Evolutionary conservation across 1,140 invertebrate genomes (phyloP).

Genomic region (Papilio polyxenes): DNA sequence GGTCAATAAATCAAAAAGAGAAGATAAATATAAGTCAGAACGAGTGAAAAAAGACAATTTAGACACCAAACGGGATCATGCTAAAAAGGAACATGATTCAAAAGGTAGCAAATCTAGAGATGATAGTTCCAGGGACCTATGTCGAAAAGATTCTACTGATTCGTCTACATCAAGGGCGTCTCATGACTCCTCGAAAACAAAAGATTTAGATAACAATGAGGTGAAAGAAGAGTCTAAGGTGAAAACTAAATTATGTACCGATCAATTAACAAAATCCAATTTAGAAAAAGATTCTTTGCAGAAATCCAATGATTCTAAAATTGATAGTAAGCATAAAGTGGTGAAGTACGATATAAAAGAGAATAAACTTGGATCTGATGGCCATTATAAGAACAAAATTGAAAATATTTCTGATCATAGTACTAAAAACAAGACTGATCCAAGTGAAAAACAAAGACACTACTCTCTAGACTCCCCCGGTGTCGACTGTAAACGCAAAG

Average conservation of each 20-base stretch:
- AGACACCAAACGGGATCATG: constrained; percentile 64
- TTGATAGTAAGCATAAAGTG: constrained; percentile 50
- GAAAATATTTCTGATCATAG: constrained; percentile 53
- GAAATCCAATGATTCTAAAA: constrained; percentile 42
- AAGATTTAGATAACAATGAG: constrained; percentile 73
- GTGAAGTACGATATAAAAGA: constrained; percentile 65
- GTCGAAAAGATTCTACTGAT: constrained; percentile 79
- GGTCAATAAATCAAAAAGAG: constrained; percentile 62
- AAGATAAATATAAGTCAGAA: constrained; percentile 71
- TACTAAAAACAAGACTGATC: constrained; percentile 61
- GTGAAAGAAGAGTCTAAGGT: constrained; percentile 68
- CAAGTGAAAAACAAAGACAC: constrained; percentile 75
- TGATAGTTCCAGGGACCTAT: constrained; percentile 72
- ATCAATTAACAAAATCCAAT: constrained; percentile 60
- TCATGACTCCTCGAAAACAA: constrained; percentile 73
- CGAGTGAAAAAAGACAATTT: constrained; percentile 62
- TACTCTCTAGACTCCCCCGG: constrained; percentile 78
- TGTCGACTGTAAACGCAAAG: constrained; percentile 79
- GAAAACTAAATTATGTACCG: constrained; percentile 55
- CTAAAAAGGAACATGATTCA: constrained; percentile 64
- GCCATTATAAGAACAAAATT: constrained; percentile 53
- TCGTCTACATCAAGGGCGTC: constrained; percentile 78
- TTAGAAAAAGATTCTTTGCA: constrained; percentile 54
- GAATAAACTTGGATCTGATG: constrained; percentile 57
- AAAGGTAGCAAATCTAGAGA: constrained; percentile 75